phyloP scores from a whole-genome alignment of 2,888 invertebrate genomes.

The Yponomeuta plumbellus region DNA sequence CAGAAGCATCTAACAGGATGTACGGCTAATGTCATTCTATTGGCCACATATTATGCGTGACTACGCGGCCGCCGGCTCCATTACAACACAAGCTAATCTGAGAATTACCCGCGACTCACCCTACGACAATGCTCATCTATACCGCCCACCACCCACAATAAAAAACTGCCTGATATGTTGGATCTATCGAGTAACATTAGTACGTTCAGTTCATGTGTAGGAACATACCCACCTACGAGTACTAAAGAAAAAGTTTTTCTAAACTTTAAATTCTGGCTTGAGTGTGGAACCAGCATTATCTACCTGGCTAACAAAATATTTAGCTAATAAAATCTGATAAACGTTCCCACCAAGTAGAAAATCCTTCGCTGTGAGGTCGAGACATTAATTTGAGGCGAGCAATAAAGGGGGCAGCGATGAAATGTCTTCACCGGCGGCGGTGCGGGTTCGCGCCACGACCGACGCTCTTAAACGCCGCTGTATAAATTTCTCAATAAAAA shows the following conservation, averaged over 20 bases:
- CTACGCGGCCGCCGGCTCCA: constrained; percentile 38
- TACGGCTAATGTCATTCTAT: constrained; percentile 40
- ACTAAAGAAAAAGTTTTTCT: neutral
- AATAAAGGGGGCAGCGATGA: constrained; percentile 63
- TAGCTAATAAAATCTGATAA: constrained; percentile 61
- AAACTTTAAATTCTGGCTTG: neutral
- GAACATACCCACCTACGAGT: neutral
- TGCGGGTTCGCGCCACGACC: constrained; percentile 40
- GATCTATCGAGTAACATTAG: neutral
- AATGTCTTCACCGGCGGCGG: constrained; percentile 53
- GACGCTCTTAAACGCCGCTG: constrained; percentile 60
- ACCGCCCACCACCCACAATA: neutral
- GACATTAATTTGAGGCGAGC: constrained; percentile 73
- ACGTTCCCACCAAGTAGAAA: constrained; percentile 64
- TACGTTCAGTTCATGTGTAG: neutral
- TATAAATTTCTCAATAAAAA: constrained; percentile 69
- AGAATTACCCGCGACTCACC: constrained; percentile 56
- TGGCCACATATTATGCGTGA: constrained; percentile 55
- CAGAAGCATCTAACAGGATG: constrained; percentile 11
- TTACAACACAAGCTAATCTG: constrained; percentile 73
- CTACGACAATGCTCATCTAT: constrained; percentile 15
- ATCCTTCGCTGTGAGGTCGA: constrained; percentile 59
- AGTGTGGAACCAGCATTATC: neutral
- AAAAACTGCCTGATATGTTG: neutral
- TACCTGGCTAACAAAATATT: constrained; percentile 31